Percentiles rank a stretch among this genome's conserved stretches.
Conservation (phyloP, 2,888 invertebrate genomes). For the Rhingia campestris region DNA sequence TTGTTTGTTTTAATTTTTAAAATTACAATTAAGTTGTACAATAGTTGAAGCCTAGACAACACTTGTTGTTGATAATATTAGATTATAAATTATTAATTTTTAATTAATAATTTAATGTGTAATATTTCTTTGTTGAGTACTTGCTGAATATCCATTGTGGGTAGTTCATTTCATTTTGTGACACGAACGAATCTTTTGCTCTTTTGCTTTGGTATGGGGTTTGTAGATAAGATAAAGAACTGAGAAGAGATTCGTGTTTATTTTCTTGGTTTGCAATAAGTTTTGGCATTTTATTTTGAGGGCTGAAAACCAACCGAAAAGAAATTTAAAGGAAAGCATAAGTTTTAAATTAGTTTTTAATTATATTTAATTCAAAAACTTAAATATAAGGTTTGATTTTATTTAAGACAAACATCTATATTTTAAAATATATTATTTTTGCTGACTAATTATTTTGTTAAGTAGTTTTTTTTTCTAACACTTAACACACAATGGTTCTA, state of each 20-base stretch:
- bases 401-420: slow-evolving; percentile 48
- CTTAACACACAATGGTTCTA: slow-evolving; percentile 64
- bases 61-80: slow-evolving; percentile 10
- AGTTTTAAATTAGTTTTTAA: slow-evolving; percentile 62
- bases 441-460: slow-evolving; percentile 17
- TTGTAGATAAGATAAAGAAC: slow-evolving; percentile 40
- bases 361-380: slow-evolving; percentile 37
- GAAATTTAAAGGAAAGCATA: slow-evolving; percentile 74
- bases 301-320: slow-evolving; percentile 73
- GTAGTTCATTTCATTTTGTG: slow-evolving; percentile 62
- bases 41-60: slow-evolving; percentile 55
- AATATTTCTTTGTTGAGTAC: slow-evolving; percentile 60
- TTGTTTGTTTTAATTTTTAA: slow-evolving; percentile 51
- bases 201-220: slow-evolving; percentile 12
- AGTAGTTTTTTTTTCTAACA: slow-evolving; percentile 19
- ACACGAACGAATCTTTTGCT: slow-evolving; percentile 26
- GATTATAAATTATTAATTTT: slow-evolving; percentile 14
- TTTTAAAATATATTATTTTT: slow-evolving; percentile 26
- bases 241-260: slow-evolving; percentile 64
- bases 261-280: slow-evolving; percentile 58
- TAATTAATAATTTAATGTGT: slow-evolving; percentile 12
- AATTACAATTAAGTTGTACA: slow-evolving; percentile 22
- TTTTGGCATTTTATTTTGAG: slow-evolving; percentile 69
- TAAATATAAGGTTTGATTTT: slow-evolving; percentile 43
- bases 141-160: slow-evolving; percentile 69